Conservation (phyloP, 2,113 vertebrate species). For the Amphiprion ocellaris region DNA sequence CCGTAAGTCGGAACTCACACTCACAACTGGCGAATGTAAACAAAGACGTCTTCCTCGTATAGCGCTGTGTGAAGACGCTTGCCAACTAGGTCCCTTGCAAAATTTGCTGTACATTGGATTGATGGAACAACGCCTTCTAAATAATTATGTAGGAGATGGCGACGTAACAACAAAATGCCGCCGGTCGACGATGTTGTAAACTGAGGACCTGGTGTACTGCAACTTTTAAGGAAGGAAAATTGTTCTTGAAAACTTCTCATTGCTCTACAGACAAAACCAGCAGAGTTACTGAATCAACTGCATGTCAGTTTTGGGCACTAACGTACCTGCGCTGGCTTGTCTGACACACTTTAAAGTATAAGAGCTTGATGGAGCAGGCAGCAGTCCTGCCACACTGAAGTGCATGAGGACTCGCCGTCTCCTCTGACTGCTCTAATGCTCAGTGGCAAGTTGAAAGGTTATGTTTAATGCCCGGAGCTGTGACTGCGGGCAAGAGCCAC, state of each 20-base stretch:
- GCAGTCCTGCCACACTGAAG: neutral
- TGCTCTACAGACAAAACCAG: neutral
- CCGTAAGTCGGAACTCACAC: too few relatives aligned
- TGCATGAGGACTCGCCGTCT: conserved; percentile 21
- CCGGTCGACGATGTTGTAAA: too few relatives aligned
- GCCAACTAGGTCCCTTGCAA: too few relatives aligned
- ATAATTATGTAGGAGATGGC: too few relatives aligned
- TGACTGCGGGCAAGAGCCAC: conserved; percentile 37
- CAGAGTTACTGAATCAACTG: neutral
- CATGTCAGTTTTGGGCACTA: conserved; percentile 9
- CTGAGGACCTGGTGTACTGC: too few relatives aligned
- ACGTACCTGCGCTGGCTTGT: conserved; percentile 23
- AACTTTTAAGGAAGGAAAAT: neutral
- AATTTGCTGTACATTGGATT: too few relatives aligned
- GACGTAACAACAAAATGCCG: too few relatives aligned
- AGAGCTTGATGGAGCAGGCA: conserved; percentile 29
- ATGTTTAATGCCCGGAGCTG: conserved; percentile 26
- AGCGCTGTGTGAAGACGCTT: too few relatives aligned
- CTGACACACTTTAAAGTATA: conserved; percentile 51
- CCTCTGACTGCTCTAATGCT: conserved; percentile 53
- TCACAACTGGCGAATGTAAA: too few relatives aligned
- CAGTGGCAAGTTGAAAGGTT: conserved; percentile 72
- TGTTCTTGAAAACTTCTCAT: neutral
- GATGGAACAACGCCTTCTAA: too few relatives aligned
- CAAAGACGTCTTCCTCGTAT: too few relatives aligned